These are phyloP conservation scores for Trematomus loennbergii DNA, from an alignment of 2,113 vertebrate species.

Conservation along the genomic window DNA sequence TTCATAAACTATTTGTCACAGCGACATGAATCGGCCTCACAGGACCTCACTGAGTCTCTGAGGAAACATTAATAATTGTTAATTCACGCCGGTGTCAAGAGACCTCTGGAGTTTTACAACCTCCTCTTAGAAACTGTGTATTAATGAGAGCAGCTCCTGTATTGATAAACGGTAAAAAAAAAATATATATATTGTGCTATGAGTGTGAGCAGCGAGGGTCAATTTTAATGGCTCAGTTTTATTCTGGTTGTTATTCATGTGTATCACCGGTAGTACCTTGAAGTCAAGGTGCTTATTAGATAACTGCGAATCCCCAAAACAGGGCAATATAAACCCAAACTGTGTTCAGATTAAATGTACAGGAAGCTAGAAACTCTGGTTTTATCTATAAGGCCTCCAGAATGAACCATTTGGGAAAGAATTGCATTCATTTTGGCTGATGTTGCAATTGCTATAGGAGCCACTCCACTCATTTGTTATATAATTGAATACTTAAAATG, in stretches of 20 bases:
- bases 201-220: not conserved
- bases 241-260: constrained; percentile 36
- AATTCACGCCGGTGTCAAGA: constrained; percentile 60
- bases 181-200: constrained; percentile 28
- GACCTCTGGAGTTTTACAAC: constrained; percentile 50
- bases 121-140: constrained; percentile 46
- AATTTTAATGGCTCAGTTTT: constrained; percentile 21
- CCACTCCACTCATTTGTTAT: too few relatives aligned
- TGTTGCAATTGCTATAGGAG: too few relatives aligned
- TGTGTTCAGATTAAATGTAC: too few relatives aligned
- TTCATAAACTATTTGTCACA: constrained; percentile 59
- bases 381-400: too few relatives aligned
- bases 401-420: too few relatives aligned
- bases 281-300: not conserved
- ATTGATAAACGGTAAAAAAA: constrained; percentile 58
- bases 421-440: too few relatives aligned
- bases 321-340: not conserved
- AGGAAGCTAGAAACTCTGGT: too few relatives aligned
- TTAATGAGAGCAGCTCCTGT: constrained; percentile 47
- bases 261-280: too few relatives aligned
- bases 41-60: constrained; percentile 1
- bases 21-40: constrained; percentile 43
- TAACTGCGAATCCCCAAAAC: not conserved
- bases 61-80: constrained; percentile 49
- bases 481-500: too few relatives aligned